phyloP scores from a whole-genome alignment of 2,113 vertebrate species.

The Aptenodytes forsteri region DNA sequence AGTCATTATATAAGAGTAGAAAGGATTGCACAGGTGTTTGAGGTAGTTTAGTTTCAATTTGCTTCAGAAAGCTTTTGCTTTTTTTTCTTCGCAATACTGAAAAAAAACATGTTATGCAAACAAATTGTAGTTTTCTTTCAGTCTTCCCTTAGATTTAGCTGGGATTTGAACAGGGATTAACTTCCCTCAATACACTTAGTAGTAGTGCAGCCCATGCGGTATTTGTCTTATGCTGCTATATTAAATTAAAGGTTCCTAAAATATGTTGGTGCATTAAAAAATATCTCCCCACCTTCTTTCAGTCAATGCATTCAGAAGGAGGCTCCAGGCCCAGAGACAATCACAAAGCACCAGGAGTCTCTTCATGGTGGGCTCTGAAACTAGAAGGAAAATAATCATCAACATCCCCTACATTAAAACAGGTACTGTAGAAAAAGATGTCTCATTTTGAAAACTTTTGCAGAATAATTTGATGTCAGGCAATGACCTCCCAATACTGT shows the following conservation, averaged over 20 bases:
- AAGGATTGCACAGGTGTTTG: not conserved
- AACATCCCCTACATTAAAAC: conserved; percentile 2
- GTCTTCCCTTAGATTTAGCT: conserved; percentile 53
- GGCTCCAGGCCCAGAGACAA: conserved; percentile 87
- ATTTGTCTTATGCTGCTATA: conserved; percentile 20
- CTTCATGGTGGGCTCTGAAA: conserved; percentile 84
- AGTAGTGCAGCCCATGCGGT: conserved; percentile 43
- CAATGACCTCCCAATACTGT: conserved; percentile 54
- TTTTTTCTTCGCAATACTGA: not conserved
- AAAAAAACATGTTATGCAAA: conserved; percentile 8
- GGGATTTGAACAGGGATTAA: conserved; percentile 60
- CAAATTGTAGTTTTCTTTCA: conserved; percentile 48
- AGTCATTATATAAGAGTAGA: not conserved
- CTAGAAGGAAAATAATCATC: conserved; percentile 76
- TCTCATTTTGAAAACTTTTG: conserved; percentile 37
- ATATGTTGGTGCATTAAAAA: conserved; percentile 38
- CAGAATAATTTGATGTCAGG: conserved; percentile 46
- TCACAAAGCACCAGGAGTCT: conserved; percentile 79
- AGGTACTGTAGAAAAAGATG: not conserved
- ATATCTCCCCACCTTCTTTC: conserved; percentile 88
- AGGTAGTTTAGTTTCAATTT: not conserved
- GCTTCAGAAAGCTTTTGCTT: not conserved
- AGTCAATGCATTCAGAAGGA: conserved; percentile 78
- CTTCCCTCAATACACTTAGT: conserved; percentile 53
- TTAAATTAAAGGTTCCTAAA: conserved; percentile 43